phyloP scores from a whole-genome alignment of 2,113 vertebrate genomes.

The Gallinago paraguaiae region DNA sequence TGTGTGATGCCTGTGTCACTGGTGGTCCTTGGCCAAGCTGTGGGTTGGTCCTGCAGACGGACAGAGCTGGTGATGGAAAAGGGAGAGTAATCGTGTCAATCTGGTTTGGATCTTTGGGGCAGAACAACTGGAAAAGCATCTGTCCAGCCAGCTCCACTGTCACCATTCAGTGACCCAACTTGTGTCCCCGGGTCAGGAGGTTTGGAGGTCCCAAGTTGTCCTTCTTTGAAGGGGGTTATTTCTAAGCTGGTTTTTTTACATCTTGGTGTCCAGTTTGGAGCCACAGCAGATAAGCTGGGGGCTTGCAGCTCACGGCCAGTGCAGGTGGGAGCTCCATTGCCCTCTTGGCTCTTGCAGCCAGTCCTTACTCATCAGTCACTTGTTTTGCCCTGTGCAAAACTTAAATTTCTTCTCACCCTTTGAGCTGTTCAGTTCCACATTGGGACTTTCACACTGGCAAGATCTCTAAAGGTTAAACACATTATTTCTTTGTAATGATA shows the following conservation, averaged over 20 bases:
- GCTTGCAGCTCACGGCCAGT: accelerated
- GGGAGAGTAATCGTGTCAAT: not conserved
- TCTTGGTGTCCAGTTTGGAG: not conserved
- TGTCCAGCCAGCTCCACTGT: not conserved
- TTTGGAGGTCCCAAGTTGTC: not conserved
- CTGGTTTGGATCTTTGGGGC: not conserved
- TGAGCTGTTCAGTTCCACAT: not conserved
- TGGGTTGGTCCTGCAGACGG: not conserved
- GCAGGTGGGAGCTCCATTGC: not conserved
- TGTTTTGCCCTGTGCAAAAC: not conserved
- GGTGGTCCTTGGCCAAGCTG: accelerated
- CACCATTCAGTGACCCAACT: not conserved
- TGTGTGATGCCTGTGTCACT: not conserved
- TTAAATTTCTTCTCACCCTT: not conserved
- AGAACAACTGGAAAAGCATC: not conserved
- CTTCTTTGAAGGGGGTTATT: not conserved
- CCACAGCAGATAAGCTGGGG: not conserved
- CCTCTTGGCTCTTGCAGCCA: accelerated
- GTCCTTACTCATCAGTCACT: not conserved
- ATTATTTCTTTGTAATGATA: not conserved
- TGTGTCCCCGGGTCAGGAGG: not conserved
- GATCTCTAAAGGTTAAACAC: not conserved
- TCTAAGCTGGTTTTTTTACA: not conserved
- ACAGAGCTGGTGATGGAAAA: not conserved
- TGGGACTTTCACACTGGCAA: not conserved